phyloP scores from a whole-genome alignment of 1,140 invertebrate genomes.

The Leucophenga varia region DNA sequence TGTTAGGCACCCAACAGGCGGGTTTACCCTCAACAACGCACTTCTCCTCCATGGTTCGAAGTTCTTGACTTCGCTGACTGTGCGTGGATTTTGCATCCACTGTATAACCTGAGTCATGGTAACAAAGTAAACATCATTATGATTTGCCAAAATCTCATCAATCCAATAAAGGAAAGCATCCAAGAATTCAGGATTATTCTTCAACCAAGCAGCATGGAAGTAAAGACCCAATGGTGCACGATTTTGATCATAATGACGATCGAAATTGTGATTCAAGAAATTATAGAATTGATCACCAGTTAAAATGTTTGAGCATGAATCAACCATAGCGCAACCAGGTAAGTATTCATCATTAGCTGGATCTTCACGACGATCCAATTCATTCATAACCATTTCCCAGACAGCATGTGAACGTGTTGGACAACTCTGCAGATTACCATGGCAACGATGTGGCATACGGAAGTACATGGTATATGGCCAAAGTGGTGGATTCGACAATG shows the following conservation, averaged over 20 bases:
- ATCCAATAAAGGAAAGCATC: slow-evolving; percentile 94
- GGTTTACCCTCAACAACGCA: slow-evolving; percentile 77
- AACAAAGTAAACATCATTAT: slow-evolving; percentile 94
- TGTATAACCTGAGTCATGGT: slow-evolving; percentile 97
- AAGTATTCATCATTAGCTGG: slow-evolving; percentile 88
- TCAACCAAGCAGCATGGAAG: slow-evolving; percentile 95
- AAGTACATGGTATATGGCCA: slow-evolving; percentile 99
- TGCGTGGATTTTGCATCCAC: slow-evolving; percentile 93
- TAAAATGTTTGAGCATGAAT: slow-evolving; percentile 92
- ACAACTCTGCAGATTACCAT: slow-evolving; percentile 90
- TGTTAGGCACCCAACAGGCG: slow-evolving; percentile 84
- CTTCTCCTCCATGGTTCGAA: slow-evolving; percentile 95
- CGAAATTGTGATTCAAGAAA: slow-evolving; percentile 94
- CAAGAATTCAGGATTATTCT: slow-evolving; percentile 90
- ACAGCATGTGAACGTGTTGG: slow-evolving; percentile 90
- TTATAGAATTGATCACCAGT: slow-evolving; percentile 94
- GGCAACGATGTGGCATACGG: slow-evolving; percentile 92
- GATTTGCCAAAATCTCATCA: slow-evolving; percentile 82
- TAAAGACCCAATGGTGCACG: slow-evolving; percentile 90
- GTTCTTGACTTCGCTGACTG: slow-evolving; percentile 80
- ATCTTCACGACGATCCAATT: slow-evolving; percentile 88
- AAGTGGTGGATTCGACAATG: slow-evolving; percentile 86
- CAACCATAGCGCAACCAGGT: slow-evolving; percentile 94
- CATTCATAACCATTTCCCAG: slow-evolving; percentile 99
- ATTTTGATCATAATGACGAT: slow-evolving; percentile 92